These are phyloP conservation scores for Lepidurus couesii DNA, from an alignment of 1,140 invertebrate species.

Conservation along the genomic window DNA sequence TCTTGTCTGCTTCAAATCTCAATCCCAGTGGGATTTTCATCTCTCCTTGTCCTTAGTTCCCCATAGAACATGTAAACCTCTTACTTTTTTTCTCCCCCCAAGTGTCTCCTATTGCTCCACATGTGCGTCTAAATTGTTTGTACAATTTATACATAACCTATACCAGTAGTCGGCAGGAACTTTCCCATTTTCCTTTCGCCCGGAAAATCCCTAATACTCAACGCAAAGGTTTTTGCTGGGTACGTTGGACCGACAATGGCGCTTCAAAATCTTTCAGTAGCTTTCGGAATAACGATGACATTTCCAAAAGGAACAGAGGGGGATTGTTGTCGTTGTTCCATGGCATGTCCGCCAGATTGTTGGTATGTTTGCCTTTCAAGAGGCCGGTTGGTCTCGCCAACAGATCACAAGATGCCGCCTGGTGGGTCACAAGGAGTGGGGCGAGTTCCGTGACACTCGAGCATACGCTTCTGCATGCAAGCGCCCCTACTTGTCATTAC, in stretches of 20 bases:
- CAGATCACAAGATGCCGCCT: neutral
- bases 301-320: constrained; percentile 1
- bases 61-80: neutral
- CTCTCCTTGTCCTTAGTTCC: neutral
- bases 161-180: neutral
- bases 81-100: neutral
- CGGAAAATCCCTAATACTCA: no score
- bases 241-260: neutral
- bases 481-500: neutral
- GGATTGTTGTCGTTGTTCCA: neutral
- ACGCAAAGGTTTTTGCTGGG: neutral
- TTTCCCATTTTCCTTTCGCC: neutral
- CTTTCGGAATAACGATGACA: neutral
- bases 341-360: constrained; percentile 18
- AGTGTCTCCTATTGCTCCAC: neutral
- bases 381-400: neutral
- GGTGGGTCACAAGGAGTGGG: neutral
- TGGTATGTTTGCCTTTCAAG: constrained; percentile 6
- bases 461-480: neutral
- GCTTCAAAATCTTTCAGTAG: neutral
- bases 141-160: neutral
- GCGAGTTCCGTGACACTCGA: neutral
- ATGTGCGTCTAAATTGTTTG: neutral
- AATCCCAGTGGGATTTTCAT: neutral
- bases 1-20: neutral